Percentiles rank a stretch among this genome's conserved stretches.
Evolutionary conservation across 2,113 vertebrate genomes (phyloP).

Genomic region (Paedocypris sp.): DNA sequence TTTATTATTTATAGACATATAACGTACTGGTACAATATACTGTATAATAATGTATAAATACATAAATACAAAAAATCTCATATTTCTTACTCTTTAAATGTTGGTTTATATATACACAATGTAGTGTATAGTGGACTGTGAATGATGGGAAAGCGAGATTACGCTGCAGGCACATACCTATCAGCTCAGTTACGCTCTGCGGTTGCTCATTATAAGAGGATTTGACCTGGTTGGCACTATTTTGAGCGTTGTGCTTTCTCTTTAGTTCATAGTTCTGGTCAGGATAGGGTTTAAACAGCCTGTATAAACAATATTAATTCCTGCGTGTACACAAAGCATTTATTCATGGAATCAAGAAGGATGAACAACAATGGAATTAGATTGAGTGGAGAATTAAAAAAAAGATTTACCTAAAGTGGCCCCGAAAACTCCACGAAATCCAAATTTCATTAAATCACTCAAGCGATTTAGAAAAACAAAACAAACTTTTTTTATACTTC

Average conservation of each 20-base stretch:
- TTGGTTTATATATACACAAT: not conserved
- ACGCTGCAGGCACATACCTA: not conserved
- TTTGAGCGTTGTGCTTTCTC: not conserved
- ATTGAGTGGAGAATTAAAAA: not conserved
- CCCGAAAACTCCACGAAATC: not conserved
- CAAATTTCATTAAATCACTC: too few relatives aligned
- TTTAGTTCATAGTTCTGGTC: not conserved
- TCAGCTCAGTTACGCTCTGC: not conserved
- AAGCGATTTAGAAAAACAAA: too few relatives aligned
- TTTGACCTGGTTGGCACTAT: not conserved
- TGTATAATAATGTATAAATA: too few relatives aligned
- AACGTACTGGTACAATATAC: too few relatives aligned
- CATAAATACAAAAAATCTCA: too few relatives aligned
- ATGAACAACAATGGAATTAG: not conserved
- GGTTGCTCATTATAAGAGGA: conserved; percentile 2
- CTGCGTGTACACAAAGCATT: not conserved
- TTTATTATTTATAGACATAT: too few relatives aligned
- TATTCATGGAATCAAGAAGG: not conserved
- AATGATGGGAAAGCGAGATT: not conserved
- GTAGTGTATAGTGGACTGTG: not conserved
- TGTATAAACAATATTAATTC: not conserved
- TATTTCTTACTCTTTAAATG: too few relatives aligned
- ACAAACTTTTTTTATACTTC: too few relatives aligned
- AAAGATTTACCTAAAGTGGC: not conserved
- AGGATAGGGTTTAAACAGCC: not conserved